A percentile compares a stretch with the other conserved stretches of the same genome.
Conservation (phyloP, 2,113 vertebrate genomes). For the Sylvilagus bachmani region DNA sequence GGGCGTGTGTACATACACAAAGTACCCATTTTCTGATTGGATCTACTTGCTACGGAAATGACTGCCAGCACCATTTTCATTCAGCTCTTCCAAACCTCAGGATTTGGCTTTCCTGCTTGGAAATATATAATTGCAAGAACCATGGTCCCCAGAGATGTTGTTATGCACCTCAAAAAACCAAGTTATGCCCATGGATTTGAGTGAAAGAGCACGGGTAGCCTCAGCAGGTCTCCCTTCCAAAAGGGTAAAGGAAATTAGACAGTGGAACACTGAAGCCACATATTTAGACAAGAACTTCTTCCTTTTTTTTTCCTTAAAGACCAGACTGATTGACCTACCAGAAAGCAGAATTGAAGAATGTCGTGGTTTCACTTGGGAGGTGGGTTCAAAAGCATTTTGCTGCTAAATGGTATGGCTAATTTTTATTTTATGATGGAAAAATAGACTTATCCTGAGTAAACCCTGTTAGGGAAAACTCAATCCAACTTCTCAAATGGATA, state of each 20-base stretch:
- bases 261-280: not conserved
- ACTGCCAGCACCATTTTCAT: constrained; percentile 69
- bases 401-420: constrained; percentile 70
- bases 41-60: constrained; percentile 50
- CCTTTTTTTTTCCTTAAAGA: not conserved
- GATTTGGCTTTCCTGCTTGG: constrained; percentile 69
- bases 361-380: constrained; percentile 78
- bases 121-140: constrained; percentile 59
- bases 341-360: constrained; percentile 74
- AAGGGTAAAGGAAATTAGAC: not conserved
- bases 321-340: constrained; percentile 69
- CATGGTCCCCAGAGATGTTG: not conserved
- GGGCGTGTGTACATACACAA: constrained; percentile 2
- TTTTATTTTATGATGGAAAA: constrained; percentile 78
- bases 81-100: constrained; percentile 73
- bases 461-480: constrained; percentile 57
- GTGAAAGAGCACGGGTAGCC: not conserved
- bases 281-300: constrained; percentile 36
- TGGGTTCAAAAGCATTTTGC: constrained; percentile 75
- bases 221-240: not conserved
- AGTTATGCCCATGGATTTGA: constrained; percentile 24
- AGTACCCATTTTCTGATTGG: constrained; percentile 54
- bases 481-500: constrained; percentile 65
- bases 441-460: constrained; percentile 60
- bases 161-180: constrained; percentile 59